These are phyloP conservation scores for Ceraclea dissimilis DNA, from an alignment of 2,888 invertebrate genomes.

Conservation along the genomic window DNA sequence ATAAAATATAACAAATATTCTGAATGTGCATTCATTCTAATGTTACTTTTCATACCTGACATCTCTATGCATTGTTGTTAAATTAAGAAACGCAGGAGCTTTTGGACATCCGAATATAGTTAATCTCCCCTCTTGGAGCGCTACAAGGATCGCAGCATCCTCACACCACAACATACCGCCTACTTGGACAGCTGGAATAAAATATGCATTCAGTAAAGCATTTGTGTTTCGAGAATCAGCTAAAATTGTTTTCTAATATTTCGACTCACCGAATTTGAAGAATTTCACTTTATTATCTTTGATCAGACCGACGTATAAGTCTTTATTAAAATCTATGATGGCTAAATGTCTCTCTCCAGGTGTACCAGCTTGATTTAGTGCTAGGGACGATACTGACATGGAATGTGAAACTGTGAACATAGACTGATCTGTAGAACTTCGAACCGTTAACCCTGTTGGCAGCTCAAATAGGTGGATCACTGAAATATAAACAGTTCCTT, in stretches of 20 bases:
- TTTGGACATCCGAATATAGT: slow-evolving; percentile 46
- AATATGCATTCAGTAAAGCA: background rate
- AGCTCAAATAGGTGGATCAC: slow-evolving; percentile 83
- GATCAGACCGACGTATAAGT: slow-evolving; percentile 74
- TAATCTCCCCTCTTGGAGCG: slow-evolving; percentile 39
- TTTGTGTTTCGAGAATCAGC: background rate
- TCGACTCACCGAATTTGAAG: slow-evolving; percentile 60
- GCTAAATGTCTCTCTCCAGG: slow-evolving; percentile 75
- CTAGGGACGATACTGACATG: slow-evolving; percentile 71
- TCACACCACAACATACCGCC: slow-evolving; percentile 43
- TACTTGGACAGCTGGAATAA: slow-evolving; percentile 34
- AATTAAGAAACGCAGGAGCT: slow-evolving; percentile 40
- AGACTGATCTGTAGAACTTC: slow-evolving; percentile 62
- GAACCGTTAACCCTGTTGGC: slow-evolving; percentile 53
- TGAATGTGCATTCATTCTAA: no score
- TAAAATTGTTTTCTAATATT: no score
- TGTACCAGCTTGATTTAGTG: slow-evolving; percentile 78
- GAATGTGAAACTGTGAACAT: slow-evolving; percentile 68
- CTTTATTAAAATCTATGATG: slow-evolving; percentile 81
- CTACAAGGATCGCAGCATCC: slow-evolving; percentile 42
- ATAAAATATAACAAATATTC: no score
- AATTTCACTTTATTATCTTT: slow-evolving; percentile 58
- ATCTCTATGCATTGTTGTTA: slow-evolving; percentile 43
- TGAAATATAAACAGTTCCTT: no score
- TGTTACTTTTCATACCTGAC: slow-evolving; percentile 32